Conservation (phyloP, 2,797 vertebrate genomes). For the Falco rusticolus region DNA sequence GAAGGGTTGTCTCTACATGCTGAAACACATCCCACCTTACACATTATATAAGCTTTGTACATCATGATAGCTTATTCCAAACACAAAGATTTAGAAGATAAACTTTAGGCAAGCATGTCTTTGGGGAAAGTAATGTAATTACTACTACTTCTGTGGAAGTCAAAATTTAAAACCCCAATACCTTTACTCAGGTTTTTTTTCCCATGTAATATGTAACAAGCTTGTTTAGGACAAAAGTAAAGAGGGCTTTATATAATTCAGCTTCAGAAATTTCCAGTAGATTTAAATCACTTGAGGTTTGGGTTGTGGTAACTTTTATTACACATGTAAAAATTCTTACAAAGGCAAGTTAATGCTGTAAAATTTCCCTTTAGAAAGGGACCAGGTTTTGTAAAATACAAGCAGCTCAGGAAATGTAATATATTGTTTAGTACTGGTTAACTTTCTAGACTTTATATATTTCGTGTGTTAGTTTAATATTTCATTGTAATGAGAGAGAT, state of each 20-base stretch:
- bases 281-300: background rate
- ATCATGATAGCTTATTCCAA: background rate
- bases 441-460: background rate
- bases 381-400: background rate
- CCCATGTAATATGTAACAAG: background rate
- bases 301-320: background rate
- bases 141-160: background rate
- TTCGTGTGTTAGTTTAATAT: background rate
- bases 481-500: background rate
- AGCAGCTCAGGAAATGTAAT: background rate
- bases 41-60: background rate
- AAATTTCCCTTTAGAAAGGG: background rate
- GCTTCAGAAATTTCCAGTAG: background rate
- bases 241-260: background rate
- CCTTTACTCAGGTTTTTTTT: background rate
- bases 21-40: background rate
- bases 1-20: background rate
- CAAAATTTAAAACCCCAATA: rapidly evolving
- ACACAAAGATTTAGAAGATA: background rate
- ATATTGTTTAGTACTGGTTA: background rate
- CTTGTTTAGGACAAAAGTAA: background rate
- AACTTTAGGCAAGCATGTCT: background rate
- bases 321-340: background rate
- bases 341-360: background rate
- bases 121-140: background rate